phyloP scores from a whole-genome alignment of 2,113 vertebrate genomes.

The Acrocephalus arundinaceus region DNA sequence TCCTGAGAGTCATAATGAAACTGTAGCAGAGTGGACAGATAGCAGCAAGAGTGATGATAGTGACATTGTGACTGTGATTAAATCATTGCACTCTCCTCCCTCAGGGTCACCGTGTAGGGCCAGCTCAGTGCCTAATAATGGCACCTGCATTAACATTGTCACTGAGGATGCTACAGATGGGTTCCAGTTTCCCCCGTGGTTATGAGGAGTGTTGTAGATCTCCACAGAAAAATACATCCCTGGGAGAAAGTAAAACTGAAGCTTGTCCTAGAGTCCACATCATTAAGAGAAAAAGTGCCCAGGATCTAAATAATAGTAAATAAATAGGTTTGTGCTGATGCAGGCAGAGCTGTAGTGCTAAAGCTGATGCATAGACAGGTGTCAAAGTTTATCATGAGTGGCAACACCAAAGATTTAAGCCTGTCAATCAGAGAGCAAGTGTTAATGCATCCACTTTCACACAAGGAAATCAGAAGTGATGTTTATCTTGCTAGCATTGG shows the following conservation, averaged over 20 bases:
- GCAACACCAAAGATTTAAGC: neutral
- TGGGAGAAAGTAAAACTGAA: neutral
- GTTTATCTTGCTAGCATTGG: neutral
- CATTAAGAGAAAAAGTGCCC: neutral
- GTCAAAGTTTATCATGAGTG: neutral
- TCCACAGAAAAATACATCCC: neutral
- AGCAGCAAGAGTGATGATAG: neutral
- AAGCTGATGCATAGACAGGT: neutral
- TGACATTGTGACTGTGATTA: neutral
- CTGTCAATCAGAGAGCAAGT: neutral
- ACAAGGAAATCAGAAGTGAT: neutral
- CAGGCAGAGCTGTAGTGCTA: neutral
- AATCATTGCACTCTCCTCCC: neutral
- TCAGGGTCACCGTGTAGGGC: neutral
- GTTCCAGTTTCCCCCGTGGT: neutral
- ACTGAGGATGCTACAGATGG: neutral
- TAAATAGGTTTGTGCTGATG: neutral
- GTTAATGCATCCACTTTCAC: neutral
- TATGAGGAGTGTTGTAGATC: neutral
- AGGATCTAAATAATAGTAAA: neutral
- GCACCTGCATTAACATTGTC: neutral
- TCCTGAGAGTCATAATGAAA: neutral
- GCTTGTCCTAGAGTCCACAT: accelerated
- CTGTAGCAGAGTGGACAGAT: neutral
- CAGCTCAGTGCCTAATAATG: neutral